Evolutionary conservation across 2,797 vertebrate species (phyloP).

Genomic region (Tangara arthus): DNA sequence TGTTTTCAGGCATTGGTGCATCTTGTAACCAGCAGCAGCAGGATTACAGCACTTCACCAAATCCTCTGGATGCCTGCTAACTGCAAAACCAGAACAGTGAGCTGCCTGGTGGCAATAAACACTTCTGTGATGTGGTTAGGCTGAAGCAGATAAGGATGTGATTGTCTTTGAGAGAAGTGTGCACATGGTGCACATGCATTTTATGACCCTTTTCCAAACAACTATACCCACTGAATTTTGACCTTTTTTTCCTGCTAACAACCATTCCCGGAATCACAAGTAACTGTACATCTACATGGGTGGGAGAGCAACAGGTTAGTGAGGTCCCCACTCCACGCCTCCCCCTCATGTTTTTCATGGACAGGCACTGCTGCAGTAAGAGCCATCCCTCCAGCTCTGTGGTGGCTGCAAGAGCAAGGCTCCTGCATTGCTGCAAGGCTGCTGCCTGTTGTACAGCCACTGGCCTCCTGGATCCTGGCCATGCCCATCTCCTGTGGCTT

Average conservation of each 20-base stretch:
- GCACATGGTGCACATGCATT: fast-evolving
- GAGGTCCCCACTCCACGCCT: fast-evolving
- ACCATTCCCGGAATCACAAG: background rate
- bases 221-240: background rate
- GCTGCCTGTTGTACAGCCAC: background rate
- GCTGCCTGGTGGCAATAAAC: background rate
- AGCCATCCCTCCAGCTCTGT: background rate
- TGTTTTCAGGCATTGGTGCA: background rate
- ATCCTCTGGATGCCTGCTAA: background rate
- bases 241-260: background rate
- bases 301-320: background rate
- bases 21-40: background rate
- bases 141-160: background rate
- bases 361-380: background rate
- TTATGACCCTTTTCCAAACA: background rate
- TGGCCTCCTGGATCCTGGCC: background rate
- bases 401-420: background rate
- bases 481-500: background rate
- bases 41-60: background rate
- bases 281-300: background rate
- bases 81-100: background rate
- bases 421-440: background rate
- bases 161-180: background rate
- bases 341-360: background rate
- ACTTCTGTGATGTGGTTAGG: background rate